These are phyloP conservation scores for Labrus mixtus DNA, from an alignment of 2,113 vertebrate species.

Conservation along the genomic window DNA sequence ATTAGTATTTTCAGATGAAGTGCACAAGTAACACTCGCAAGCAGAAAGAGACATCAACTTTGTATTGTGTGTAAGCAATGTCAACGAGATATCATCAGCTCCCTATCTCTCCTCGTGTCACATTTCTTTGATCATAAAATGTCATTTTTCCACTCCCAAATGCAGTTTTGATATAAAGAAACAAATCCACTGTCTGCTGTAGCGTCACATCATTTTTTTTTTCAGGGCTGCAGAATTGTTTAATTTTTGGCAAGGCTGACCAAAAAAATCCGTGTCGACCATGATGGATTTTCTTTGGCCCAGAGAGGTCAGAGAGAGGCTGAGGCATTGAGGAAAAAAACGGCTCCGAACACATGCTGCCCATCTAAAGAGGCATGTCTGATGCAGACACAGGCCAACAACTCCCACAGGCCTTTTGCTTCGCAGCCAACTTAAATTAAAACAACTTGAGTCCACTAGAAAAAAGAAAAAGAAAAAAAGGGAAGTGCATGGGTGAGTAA, in stretches of 20 bases:
- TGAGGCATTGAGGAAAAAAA: conserved; percentile 14
- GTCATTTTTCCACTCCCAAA: background rate
- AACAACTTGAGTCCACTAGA: conserved; percentile 60
- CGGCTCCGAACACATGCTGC: conserved; percentile 7
- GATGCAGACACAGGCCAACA: conserved; percentile 56
- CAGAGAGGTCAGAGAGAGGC: conserved; percentile 44
- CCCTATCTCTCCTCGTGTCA: background rate
- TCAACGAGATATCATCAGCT: conserved; percentile 2
- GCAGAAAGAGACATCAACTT: background rate
- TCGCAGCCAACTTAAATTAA: conserved; percentile 79
- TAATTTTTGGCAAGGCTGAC: conserved; percentile 38
- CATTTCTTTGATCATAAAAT: conserved; percentile 22
- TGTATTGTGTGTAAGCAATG: background rate
- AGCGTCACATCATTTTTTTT: conserved; percentile 22
- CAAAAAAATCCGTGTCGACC: conserved; percentile 25
- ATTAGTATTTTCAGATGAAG: background rate
- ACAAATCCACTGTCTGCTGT: conserved; percentile 3
- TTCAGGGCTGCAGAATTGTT: conserved; percentile 19
- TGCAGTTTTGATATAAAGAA: conserved; percentile 7
- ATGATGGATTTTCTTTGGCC: conserved; percentile 47
- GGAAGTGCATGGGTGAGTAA: conserved; percentile 80
- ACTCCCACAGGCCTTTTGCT: conserved; percentile 57
- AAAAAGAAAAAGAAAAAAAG: conserved; percentile 74
- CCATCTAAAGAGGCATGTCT: conserved; percentile 31
- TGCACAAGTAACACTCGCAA: background rate